A percentile compares a stretch with the other conserved stretches of the same genome.
Conservation (phyloP, 1,140 invertebrate genomes). For the Leptinotarsa texana region DNA sequence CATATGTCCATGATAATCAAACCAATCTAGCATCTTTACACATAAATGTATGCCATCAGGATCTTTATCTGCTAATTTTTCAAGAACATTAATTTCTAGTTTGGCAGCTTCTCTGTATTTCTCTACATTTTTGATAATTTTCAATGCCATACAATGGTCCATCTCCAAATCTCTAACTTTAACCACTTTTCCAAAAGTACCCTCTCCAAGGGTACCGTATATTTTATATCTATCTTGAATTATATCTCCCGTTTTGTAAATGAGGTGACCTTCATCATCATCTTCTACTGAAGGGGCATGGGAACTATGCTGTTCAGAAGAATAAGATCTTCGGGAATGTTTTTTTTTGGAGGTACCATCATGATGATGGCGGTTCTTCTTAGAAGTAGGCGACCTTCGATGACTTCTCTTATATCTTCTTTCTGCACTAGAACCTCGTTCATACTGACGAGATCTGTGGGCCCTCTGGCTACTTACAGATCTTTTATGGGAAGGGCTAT, state of each 20-base stretch:
- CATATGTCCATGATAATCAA: constrained; percentile 99
- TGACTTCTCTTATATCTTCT: constrained; percentile 67
- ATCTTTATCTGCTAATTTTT: constrained; percentile 93
- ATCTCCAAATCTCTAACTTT: constrained; percentile 96
- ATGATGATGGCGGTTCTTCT: constrained; percentile 48
- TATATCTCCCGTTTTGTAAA: constrained; percentile 59
- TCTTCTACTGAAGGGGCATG: constrained; percentile 7
- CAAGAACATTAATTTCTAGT: constrained; percentile 98
- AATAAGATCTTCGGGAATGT: not conserved
- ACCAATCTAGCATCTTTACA: constrained; percentile 98
- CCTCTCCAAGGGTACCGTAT: constrained; percentile 95
- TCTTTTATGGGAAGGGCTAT: constrained; percentile 9
- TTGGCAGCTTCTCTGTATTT: constrained; percentile 99
- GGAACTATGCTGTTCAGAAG: not conserved
- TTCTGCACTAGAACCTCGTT: constrained; percentile 65
- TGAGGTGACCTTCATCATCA: constrained; percentile 23
- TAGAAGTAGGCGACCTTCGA: constrained; percentile 64
- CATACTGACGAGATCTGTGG: constrained; percentile 65
- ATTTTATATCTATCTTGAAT: constrained; percentile 74
- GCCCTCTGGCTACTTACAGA: constrained; percentile 62
- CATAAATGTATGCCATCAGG: constrained; percentile 93
- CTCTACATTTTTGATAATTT: constrained; percentile 99
- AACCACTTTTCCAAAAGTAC: constrained; percentile 99
- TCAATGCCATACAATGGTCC: constrained; percentile 91
- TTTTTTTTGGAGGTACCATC: constrained; percentile 5